Base-by-base conservation (phyloP, 2,113 vertebrate species). In the Chinchilla lanigera region DNA sequence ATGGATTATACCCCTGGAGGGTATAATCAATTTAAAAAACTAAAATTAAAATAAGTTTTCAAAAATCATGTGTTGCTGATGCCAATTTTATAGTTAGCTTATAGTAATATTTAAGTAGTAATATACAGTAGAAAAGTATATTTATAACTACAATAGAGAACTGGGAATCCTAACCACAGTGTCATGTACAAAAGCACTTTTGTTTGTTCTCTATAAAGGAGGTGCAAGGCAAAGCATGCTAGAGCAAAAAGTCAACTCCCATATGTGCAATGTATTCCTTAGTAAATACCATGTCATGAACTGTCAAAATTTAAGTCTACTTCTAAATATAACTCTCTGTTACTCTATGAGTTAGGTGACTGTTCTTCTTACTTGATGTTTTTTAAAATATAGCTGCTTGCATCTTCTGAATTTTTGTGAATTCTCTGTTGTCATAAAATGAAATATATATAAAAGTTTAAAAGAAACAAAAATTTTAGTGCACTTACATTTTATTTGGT, bases 251-350 rank as follows among this genome's bases (percentile, higher is more conserved):
- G 92, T 93, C 97, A 96, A 67, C 33, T 98, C 94, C 90, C 80
- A 16, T 16, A 54, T 92, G 89, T 85, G 96, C 96, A 95, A 71
- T 90, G 73, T 90, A 67, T 71, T 94, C 82, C 95, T 96, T 95
- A 96, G 92, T 96, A 97, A 97, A 97, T 97, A 82, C 89, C 88
- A 93, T 95, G 95, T 95, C 96, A 95, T 82, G 93, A 98, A 95
- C 94, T 92, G 58, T 93, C 96, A 95, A 93, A 95, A 86, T 95
- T 95, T 97, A 96, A 85, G 41, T 83, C 88, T 86, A 54, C 54
- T 97, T 98, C 96, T 97, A 97, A 98, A 97, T 96, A 97, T 92
- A 97, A 90, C 78, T 81, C 93, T 82, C 75, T 86, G 63, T 65
- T 95, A 61, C 63, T 93, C 75, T 90, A 69, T 54, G 24, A 95